phyloP scores from a whole-genome alignment of 2,113 vertebrate species.

The Oriolus oriolus region DNA sequence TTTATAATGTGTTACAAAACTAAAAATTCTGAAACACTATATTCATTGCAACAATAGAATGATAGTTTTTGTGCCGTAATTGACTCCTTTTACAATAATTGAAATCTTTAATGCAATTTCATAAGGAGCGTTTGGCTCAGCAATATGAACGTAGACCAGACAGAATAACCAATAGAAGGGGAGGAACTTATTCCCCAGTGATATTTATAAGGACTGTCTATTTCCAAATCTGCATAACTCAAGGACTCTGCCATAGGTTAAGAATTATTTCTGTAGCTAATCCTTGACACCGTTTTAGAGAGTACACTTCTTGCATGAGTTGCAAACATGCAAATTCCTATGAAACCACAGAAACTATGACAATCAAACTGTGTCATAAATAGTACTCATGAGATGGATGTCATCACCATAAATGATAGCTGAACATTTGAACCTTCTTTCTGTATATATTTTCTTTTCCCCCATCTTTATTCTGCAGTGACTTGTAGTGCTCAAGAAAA shows the following conservation, averaged over 20 bases:
- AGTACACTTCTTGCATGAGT: neutral
- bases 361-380: constrained; percentile 20
- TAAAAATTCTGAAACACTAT: neutral
- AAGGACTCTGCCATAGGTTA: neutral
- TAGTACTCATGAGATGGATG: neutral
- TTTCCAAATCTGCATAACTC: neutral
- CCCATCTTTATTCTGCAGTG: neutral
- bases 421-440: neutral
- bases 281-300: neutral
- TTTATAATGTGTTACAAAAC: neutral
- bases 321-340: neutral
- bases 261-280: neutral
- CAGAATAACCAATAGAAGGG: neutral
- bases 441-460: neutral
- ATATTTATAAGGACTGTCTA: neutral
- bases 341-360: constrained; percentile 33
- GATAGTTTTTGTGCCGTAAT: neutral
- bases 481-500: neutral
- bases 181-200: neutral
- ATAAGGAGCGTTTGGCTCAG: neutral
- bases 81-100: neutral
- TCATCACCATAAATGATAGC: neutral
- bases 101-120: neutral
- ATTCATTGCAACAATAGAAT: neutral
- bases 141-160: neutral